Evolutionary conservation across 2,888 invertebrate genomes (phyloP).

Genomic region (Gnatocerus cornutus): DNA sequence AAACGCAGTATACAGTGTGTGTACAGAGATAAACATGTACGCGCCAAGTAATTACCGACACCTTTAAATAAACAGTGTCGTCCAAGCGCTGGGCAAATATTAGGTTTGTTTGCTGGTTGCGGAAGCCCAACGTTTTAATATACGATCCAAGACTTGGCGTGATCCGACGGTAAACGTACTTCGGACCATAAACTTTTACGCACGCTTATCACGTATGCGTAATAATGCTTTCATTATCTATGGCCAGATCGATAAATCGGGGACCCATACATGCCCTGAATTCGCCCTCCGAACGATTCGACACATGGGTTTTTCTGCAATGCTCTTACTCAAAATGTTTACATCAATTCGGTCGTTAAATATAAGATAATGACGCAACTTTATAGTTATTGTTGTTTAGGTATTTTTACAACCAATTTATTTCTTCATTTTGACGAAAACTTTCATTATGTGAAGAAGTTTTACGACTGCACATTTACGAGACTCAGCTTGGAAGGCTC

Average conservation of each 20-base stretch:
- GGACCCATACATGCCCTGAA: not conserved
- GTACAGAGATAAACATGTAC: constrained; percentile 66
- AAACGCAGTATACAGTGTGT: constrained; percentile 60
- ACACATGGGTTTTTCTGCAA: constrained; percentile 3
- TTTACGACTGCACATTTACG: constrained; percentile 36
- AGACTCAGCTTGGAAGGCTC: constrained; percentile 10
- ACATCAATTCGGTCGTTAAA: constrained; percentile 36
- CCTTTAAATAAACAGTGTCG: constrained; percentile 67
- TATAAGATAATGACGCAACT: constrained; percentile 43
- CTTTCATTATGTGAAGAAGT: constrained; percentile 46
- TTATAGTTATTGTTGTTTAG: constrained; percentile 47
- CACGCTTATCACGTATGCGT: constrained; percentile 53
- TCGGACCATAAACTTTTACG: constrained; percentile 31
- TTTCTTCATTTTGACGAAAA: constrained; percentile 49
- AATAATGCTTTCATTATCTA: constrained; percentile 52
- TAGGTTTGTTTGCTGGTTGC: constrained; percentile 53
- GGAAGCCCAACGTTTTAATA: constrained; percentile 38
- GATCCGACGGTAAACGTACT: constrained; percentile 41
- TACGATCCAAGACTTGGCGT: constrained; percentile 23
- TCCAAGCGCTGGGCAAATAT: constrained; percentile 62
- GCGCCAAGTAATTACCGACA: constrained; percentile 68
- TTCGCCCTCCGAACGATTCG: constrained; percentile 18
- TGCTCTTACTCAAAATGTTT: constrained; percentile 29
- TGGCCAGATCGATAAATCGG: constrained; percentile 33
- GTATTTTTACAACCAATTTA: constrained; percentile 47